Percentiles rank a stretch among this genome's conserved stretches.
Evolutionary conservation across 2,888 invertebrate genomes (phyloP).

Genomic region (Yponomeuta plumbellus): DNA sequence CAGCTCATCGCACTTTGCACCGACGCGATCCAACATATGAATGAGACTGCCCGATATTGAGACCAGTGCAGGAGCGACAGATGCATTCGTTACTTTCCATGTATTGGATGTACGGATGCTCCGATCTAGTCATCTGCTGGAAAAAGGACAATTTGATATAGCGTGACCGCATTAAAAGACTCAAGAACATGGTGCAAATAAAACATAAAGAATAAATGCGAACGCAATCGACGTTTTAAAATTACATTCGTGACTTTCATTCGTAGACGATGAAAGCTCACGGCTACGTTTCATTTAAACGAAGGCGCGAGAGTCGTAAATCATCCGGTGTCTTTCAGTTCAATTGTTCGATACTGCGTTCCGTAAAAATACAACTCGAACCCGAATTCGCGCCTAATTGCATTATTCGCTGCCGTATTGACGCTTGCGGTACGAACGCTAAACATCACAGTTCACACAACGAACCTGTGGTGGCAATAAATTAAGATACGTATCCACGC

Average conservation of each 20-base stretch:
- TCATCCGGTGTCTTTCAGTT: conserved; percentile 60
- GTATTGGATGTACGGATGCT: conserved; percentile 31
- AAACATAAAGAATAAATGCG: conserved; percentile 38
- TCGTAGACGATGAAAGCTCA: conserved; percentile 68
- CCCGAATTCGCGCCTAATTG: conserved; percentile 60
- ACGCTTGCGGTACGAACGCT: conserved; percentile 4
- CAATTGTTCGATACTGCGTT: conserved; percentile 61
- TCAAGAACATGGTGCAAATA: conserved; percentile 12
- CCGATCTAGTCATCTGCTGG: conserved; percentile 19
- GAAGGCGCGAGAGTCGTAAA: conserved; percentile 65
- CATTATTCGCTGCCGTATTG: conserved; percentile 33
- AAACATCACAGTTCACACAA: conserved; percentile 9
- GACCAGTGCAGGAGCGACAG: conserved; percentile 41
- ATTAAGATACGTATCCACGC: conserved; percentile 25
- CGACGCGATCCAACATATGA: conserved; percentile 37
- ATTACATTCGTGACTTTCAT: conserved; percentile 73
- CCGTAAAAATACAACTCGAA: conserved; percentile 47
- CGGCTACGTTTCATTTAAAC: conserved; percentile 70
- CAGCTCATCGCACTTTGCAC: conserved; percentile 24
- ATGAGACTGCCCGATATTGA: conserved; percentile 43
- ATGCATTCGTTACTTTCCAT: conserved; percentile 52
- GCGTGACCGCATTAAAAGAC: background rate
- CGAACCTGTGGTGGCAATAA: conserved; percentile 25
- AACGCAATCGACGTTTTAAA: conserved; percentile 63
- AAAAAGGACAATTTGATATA: conserved; percentile 12